Conservation (phyloP, 2,113 vertebrate species). For the Caloenas nicobarica region DNA sequence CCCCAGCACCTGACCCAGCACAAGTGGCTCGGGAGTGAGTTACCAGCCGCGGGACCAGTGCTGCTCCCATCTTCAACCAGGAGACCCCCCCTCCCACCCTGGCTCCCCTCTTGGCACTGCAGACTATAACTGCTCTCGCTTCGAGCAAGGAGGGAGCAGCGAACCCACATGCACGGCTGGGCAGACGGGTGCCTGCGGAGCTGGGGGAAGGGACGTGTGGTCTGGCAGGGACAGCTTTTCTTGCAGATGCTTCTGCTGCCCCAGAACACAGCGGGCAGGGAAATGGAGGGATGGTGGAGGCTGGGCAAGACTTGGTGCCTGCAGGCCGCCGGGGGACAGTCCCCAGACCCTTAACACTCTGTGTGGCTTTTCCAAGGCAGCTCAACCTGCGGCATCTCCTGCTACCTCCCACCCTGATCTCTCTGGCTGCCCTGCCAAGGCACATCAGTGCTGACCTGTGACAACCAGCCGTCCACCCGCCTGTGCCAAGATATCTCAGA, state of each 20-base stretch:
- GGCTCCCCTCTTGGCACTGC: background rate
- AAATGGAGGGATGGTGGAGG: background rate
- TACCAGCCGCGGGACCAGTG: background rate
- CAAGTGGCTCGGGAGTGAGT: background rate
- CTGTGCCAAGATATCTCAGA: constrained; percentile 39
- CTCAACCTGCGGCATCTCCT: constrained; percentile 36
- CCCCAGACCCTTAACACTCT: background rate
- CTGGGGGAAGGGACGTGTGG: background rate
- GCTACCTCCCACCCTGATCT: background rate
- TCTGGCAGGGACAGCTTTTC: background rate
- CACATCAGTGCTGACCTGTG: background rate
- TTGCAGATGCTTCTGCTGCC: background rate
- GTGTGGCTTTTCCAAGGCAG: background rate
- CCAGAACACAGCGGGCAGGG: background rate
- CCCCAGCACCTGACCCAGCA: background rate
- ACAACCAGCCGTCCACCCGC: background rate
- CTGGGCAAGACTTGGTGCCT: background rate
- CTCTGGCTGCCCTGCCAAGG: background rate
- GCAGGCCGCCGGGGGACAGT: background rate
- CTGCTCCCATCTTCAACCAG: background rate
- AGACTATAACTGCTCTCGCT: background rate
- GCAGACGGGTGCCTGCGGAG: background rate
- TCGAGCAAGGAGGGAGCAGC: background rate
- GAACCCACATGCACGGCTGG: background rate
- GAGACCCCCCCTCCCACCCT: background rate